These are phyloP conservation scores for Scleropages formosus DNA, from an alignment of 2,797 vertebrate genomes.

Conservation along the genomic window DNA sequence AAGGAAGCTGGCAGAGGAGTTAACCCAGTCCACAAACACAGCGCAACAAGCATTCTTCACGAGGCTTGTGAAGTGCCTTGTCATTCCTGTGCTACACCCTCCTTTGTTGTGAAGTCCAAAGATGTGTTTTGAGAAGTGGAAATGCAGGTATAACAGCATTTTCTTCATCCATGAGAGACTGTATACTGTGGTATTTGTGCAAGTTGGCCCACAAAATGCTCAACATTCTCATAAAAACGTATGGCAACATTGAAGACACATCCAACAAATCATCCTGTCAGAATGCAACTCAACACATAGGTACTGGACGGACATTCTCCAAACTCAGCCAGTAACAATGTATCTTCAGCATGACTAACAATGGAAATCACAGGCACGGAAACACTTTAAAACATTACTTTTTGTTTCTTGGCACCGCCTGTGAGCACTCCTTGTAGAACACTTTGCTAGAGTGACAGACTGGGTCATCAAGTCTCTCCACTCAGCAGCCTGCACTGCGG, in stretches of 20 bases:
- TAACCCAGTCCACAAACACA: no score
- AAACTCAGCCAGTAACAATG: neutral
- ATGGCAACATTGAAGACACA: neutral
- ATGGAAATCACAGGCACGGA: neutral
- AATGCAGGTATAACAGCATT: conserved; percentile 28
- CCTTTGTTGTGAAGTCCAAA: neutral
- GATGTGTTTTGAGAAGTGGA: conserved; percentile 7
- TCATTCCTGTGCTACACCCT: conserved; percentile 15
- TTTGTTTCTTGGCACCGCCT: conserved; percentile 37
- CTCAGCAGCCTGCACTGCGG: neutral
- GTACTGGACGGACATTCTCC: no score
- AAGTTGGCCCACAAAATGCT: neutral
- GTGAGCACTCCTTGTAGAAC: conserved; percentile 48
- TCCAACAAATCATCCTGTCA: no score
- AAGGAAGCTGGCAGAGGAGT: no score
- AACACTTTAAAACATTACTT: neutral
- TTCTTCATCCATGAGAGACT: neutral
- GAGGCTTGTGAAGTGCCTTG: neutral
- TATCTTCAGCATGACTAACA: neutral
- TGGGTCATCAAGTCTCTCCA: conserved; percentile 54
- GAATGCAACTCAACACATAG: no score
- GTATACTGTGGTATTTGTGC: neutral
- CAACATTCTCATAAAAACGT: neutral
- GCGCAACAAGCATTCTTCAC: neutral
- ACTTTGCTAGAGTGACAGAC: conserved; percentile 45